phyloP scores from a whole-genome alignment of 2,888 invertebrate genomes.

The Melangyna quadrimaculata region DNA sequence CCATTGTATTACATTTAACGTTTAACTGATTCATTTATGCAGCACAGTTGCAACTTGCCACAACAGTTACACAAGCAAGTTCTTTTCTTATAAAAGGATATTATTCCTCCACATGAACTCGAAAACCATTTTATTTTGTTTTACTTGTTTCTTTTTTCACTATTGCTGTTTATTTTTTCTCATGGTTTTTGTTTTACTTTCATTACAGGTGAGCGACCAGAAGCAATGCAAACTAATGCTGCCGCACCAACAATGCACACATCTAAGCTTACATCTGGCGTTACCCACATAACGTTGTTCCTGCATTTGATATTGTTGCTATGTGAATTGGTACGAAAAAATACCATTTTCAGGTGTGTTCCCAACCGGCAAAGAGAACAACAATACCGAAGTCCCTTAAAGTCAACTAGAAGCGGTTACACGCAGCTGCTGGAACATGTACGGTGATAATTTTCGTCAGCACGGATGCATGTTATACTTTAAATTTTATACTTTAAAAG shows the following conservation, averaged over 20 bases:
- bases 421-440: constrained; percentile 34
- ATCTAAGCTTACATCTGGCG: constrained; percentile 58
- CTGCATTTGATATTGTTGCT: constrained; percentile 66
- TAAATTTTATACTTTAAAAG: constrained; percentile 27
- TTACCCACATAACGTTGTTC: constrained; percentile 64
- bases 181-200: constrained; percentile 65
- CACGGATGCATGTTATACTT: not conserved
- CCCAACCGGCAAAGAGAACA: constrained; percentile 28
- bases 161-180: constrained; percentile 65
- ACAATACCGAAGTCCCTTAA: constrained; percentile 35
- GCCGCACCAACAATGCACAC: constrained; percentile 79
- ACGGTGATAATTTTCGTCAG: constrained; percentile 58
- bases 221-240: constrained; percentile 90
- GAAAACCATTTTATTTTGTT: constrained; percentile 44
- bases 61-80: constrained; percentile 47
- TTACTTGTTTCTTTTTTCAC: constrained; percentile 65
- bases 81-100: constrained; percentile 12
- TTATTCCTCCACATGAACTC: constrained; percentile 37
- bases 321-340: constrained; percentile 54
- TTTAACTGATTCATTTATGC: constrained; percentile 37
- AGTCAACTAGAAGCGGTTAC: constrained; percentile 54
- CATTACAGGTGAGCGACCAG: constrained; percentile 88
- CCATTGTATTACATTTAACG: constrained; percentile 72
- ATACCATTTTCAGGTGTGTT: constrained; percentile 41
- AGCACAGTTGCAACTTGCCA: constrained; percentile 57